Evolutionary conservation across 1,140 invertebrate species (phyloP), one percentile per base, ranked within the genome.

Genomic region (Microplitis demolitor): DNA sequence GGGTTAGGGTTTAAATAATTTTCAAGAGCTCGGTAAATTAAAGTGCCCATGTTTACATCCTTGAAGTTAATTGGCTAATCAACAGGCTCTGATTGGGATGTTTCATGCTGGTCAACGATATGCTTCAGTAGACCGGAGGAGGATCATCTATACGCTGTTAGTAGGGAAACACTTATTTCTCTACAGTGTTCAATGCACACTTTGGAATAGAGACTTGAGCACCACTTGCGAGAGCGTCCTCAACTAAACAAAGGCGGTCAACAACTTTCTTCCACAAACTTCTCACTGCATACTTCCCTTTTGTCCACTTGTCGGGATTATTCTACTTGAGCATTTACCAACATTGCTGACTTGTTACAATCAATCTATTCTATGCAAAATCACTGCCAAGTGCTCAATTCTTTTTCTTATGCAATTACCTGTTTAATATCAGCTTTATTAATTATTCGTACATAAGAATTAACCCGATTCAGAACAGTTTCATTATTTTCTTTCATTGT

Each of bases 121-220:
- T 16, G 24, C 9, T 54, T 24, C 16, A 9, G 56, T 5, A 16
- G 1, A 24, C 14, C 4, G 24, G 8, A 9, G 14, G 4, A 24
- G 16, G 31, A 58, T 58, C 56, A 31, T 58, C 56, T 45, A 45
- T 6, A 13, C n/a, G 13, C 54, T 39, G 14, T 37, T 63, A 13
- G 31, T n/a, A 24, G 13, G 34, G 34, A 35, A 67, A 68, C 66
- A 68, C 66, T 68, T 68, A 51, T 68, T 56, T 68, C 39, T 11
- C 66, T 54, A 60, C 54, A 24, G 24, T 24, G 67, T 14, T 69
- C 67, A 69, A 54, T 69, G 67, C 67, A 60, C 67, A 69, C 67
- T 69, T 69, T 60, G 24, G 54, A 58, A 45, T 45, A 45, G 34
- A 69, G 51, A 60, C 53, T 60, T 37, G 51, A 60, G 54, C 14